phyloP scores from a whole-genome alignment of 2,888 invertebrate species.

The Xanthostigma xanthostigma region DNA sequence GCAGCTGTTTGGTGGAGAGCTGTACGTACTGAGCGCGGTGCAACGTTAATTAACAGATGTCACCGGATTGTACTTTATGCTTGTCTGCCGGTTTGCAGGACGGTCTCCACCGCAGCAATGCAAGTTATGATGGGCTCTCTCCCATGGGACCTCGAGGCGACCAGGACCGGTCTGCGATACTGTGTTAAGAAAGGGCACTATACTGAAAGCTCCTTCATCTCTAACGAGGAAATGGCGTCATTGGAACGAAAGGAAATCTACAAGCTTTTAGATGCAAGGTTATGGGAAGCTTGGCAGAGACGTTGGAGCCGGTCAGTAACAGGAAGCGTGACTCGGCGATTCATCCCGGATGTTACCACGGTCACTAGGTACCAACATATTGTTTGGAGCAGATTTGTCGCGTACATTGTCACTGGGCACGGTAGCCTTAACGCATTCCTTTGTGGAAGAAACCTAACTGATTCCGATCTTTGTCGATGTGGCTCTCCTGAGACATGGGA shows the following conservation, averaged over 20 bases:
- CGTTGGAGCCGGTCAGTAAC: constrained; percentile 2
- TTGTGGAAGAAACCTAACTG: not conserved
- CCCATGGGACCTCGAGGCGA: constrained; percentile 10
- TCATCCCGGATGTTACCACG: constrained; percentile 2
- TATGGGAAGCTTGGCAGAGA: constrained; percentile 3
- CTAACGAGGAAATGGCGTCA: not conserved
- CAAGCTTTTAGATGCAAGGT: not conserved
- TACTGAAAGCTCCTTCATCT: not conserved
- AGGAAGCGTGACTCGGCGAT: constrained; percentile 3
- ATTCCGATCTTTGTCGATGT: not conserved
- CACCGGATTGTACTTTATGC: constrained; percentile 9
- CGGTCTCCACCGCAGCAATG: constrained; percentile 11
- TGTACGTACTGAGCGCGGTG: not conserved
- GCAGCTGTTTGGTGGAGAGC: constrained; percentile 6
- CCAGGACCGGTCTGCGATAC: not conserved
- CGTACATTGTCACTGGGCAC: not conserved
- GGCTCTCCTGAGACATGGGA: not conserved
- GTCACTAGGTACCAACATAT: not conserved
- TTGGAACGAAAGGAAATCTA: not conserved
- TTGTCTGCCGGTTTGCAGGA: constrained; percentile 10
- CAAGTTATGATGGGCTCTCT: constrained; percentile 9
- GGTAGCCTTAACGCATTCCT: not conserved
- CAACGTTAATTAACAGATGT: constrained; percentile 1
- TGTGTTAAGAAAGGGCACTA: not conserved
- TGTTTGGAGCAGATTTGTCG: not conserved